These are phyloP conservation scores for Megalops cyprinoides DNA, from an alignment of 2,797 vertebrate genomes.

Conservation along the genomic window DNA sequence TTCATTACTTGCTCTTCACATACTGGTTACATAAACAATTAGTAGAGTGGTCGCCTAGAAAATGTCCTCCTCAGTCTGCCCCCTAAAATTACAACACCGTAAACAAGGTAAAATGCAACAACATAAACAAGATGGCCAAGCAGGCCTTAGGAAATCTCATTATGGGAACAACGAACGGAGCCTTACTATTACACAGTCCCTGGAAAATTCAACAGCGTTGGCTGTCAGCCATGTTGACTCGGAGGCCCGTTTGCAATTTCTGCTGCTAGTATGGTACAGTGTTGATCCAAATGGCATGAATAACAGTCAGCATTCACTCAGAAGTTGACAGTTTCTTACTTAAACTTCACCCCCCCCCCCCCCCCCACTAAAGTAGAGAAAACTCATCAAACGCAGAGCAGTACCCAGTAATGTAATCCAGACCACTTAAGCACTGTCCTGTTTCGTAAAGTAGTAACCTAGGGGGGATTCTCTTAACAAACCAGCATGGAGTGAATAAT, in stretches of 20 bases:
- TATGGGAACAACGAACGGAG: no score
- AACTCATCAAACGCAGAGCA: constrained; percentile 27
- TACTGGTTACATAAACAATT: background rate
- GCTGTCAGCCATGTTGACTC: constrained; percentile 51
- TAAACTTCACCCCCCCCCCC: constrained; percentile 40
- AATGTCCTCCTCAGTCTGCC: background rate
- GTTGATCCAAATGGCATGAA: no score
- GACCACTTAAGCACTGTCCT: constrained; percentile 48
- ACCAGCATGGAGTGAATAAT: constrained; percentile 61
- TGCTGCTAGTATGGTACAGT: constrained; percentile 54
- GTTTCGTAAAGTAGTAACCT: constrained; percentile 41
- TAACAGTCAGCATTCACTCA: no score
- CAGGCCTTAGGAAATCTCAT: no score
- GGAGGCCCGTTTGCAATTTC: constrained; percentile 57
- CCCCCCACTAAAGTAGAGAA: constrained; percentile 54
- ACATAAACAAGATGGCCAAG: background rate
- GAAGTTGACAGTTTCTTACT: no score
- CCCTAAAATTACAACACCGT: background rate
- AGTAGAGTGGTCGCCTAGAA: no score
- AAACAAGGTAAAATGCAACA: background rate
- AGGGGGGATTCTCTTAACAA: constrained; percentile 58
- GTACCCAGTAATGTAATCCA: constrained; percentile 56
- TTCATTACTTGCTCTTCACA: no score
- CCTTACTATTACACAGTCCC: background rate
- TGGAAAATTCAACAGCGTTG: constrained; percentile 41